These are phyloP conservation scores for Fundulus diaphanus DNA, from an alignment of 2,797 vertebrate species.

Conservation along the genomic window DNA sequence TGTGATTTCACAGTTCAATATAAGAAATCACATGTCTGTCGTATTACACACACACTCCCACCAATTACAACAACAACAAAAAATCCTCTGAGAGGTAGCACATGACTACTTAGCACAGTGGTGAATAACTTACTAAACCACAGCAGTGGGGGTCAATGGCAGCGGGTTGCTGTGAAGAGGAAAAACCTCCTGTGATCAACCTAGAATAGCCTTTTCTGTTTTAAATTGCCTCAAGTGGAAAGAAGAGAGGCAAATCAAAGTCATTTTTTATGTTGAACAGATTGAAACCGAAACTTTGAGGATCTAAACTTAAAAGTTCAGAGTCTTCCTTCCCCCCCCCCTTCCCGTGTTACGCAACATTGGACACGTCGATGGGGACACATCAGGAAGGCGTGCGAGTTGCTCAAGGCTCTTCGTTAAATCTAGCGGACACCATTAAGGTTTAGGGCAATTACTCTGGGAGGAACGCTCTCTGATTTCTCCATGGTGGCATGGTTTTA, in stretches of 20 bases:
- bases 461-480: neutral
- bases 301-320: neutral
- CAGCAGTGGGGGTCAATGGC: neutral
- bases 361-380: neutral
- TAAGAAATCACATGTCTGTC: slow-evolving; percentile 25
- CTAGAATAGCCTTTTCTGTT: slow-evolving; percentile 13
- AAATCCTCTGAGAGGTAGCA: slow-evolving; percentile 62
- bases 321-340: slow-evolving; percentile 15
- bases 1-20: slow-evolving; percentile 15
- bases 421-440: slow-evolving; percentile 17
- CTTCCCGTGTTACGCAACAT: neutral
- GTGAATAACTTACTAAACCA: slow-evolving; percentile 53
- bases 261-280: neutral
- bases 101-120: slow-evolving; percentile 71
- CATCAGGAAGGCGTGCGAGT: neutral
- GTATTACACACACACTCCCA: slow-evolving; percentile 17
- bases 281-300: slow-evolving; percentile 1
- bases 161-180: slow-evolving; percentile 3
- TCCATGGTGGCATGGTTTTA: neutral
- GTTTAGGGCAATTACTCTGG: slow-evolving; percentile 5
- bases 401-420: slow-evolving; percentile 1
- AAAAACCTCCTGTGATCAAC: slow-evolving; percentile 25
- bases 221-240: neutral
- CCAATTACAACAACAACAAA: slow-evolving; percentile 47
- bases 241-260: neutral